A percentile compares a stretch with the other conserved stretches of the same genome.
These are phyloP conservation scores for Diglossa brunneiventris DNA, from an alignment of 2,113 vertebrate genomes.

Conservation along the genomic window DNA sequence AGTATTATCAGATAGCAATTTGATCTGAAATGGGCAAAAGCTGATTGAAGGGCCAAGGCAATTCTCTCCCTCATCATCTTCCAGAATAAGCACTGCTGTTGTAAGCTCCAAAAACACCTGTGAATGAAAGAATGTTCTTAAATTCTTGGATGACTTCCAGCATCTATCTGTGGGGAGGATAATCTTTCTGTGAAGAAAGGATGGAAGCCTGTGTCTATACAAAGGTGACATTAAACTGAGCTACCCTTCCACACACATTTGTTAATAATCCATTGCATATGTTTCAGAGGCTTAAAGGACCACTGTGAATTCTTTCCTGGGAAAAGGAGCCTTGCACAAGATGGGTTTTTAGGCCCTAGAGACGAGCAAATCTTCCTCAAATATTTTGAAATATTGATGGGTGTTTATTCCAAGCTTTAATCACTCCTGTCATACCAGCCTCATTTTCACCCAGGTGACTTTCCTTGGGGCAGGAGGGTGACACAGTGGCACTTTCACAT, in stretches of 20 bases:
- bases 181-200: constrained; percentile 17
- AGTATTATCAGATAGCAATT: constrained; percentile 16
- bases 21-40: constrained; percentile 6
- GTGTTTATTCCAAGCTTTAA: constrained; percentile 20
- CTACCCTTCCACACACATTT: constrained; percentile 5
- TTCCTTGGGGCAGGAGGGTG: background rate
- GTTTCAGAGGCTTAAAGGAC: background rate
- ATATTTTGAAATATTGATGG: constrained; percentile 37
- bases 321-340: background rate
- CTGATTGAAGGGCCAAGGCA: constrained; percentile 29
- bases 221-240: constrained; percentile 24
- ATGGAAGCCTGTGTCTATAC: background rate
- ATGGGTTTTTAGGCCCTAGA: background rate
- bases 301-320: background rate
- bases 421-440: background rate
- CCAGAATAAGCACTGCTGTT: constrained; percentile 21
- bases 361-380: background rate
- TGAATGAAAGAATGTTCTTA: constrained; percentile 45
- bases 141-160: constrained; percentile 50
- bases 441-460: background rate
- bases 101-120: constrained; percentile 39
- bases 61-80: constrained; percentile 47
- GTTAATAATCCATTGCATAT: constrained; percentile 10
- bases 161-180: constrained; percentile 19
- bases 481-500: background rate